These are phyloP conservation scores for Sturnira hondurensis DNA, from an alignment of 2,113 vertebrate genomes.

Conservation along the genomic window DNA sequence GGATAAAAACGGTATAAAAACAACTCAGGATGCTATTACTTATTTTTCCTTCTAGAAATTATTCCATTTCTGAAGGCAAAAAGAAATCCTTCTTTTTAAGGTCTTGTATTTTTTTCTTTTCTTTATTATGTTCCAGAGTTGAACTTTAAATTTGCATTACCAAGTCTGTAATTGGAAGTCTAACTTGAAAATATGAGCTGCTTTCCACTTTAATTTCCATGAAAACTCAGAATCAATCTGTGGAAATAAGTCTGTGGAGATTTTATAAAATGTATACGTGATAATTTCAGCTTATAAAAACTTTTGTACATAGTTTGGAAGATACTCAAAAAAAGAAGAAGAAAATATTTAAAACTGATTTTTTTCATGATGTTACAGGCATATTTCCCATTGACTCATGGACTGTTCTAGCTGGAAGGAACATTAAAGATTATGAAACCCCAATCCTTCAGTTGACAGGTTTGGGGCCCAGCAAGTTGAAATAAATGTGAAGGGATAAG, in stretches of 20 bases:
- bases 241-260: not conserved
- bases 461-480: not conserved
- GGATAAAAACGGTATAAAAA: not conserved
- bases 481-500: not conserved
- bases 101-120: not conserved
- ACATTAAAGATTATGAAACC: not conserved
- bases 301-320: not conserved
- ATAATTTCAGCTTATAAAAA: conserved; percentile 22
- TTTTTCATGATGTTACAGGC: not conserved
- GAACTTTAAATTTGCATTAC: conserved; percentile 55
- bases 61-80: not conserved
- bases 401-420: not conserved
- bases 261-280: not conserved
- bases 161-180: conserved; percentile 45
- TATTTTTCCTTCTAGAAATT: not conserved
- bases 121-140: not conserved
- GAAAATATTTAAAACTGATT: not conserved
- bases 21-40: not conserved
- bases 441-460: not conserved
- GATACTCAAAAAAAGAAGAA: not conserved
- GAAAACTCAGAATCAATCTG: conserved; percentile 44
- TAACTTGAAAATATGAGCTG: conserved; percentile 40
- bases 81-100: not conserved
- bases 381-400: not conserved
- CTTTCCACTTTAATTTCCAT: conserved; percentile 42